Percentiles rank a stretch among this genome's conserved stretches.
Evolutionary conservation across 2,888 invertebrate genomes (phyloP).

Genomic region (Micropterix aruncella): DNA sequence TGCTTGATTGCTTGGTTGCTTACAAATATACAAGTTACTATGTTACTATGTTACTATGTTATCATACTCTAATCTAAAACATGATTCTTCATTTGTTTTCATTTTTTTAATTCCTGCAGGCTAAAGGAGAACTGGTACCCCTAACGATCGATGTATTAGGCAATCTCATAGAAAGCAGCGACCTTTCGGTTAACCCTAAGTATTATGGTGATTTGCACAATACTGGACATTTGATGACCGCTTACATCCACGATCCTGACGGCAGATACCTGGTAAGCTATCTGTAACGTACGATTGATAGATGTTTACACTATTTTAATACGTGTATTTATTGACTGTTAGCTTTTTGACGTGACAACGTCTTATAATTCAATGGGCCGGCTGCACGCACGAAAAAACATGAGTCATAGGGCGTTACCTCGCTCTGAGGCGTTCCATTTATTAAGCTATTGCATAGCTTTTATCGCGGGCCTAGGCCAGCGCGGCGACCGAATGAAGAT

Average conservation of each 20-base stretch:
- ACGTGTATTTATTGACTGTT: neutral
- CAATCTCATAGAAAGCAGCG: conserved; percentile 54
- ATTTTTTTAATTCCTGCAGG: too few species aligned
- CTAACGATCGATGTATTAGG: conserved; percentile 56
- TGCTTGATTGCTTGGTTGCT: too few species aligned
- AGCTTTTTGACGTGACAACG: too few species aligned
- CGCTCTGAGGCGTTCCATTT: too few species aligned
- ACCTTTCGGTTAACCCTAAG: conserved; percentile 46
- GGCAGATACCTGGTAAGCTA: conserved; percentile 48
- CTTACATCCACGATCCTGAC: conserved; percentile 59
- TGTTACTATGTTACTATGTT: neutral
- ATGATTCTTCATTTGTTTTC: neutral
- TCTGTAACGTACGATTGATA: neutral
- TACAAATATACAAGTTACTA: neutral
- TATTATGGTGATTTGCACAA: conserved; percentile 63
- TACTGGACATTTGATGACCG: conserved; percentile 57
- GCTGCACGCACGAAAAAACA: too few species aligned
- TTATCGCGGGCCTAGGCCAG: too few species aligned
- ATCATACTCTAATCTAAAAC: neutral
- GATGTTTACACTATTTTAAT: neutral
- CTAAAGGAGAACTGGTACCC: conserved; percentile 28
- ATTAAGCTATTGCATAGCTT: too few species aligned
- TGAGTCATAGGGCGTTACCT: too few species aligned
- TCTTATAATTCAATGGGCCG: too few species aligned
- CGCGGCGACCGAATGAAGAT: too few species aligned